Evolutionary conservation across 2,113 vertebrate genomes (phyloP).

Genomic region (Cebus imitator): DNA sequence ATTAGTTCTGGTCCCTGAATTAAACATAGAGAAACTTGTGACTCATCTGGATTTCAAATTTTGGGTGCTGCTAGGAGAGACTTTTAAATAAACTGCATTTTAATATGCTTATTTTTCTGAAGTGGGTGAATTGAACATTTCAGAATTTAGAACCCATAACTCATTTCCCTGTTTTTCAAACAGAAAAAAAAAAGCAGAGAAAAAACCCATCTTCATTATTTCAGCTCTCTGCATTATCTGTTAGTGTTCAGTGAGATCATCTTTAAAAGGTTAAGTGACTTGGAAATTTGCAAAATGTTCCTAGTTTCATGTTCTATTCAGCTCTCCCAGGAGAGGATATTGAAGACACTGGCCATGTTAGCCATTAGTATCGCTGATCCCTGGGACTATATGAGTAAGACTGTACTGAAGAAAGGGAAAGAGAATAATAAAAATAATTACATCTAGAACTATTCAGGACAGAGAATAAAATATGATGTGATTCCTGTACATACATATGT

Average conservation of each 20-base stretch:
- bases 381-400: neutral
- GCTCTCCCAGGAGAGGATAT: neutral
- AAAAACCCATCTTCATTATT: constrained; percentile 18
- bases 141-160: constrained; percentile 7
- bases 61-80: constrained; percentile 46
- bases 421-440: neutral
- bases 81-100: constrained; percentile 58
- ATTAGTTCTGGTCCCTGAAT: constrained; percentile 49
- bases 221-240: constrained; percentile 29
- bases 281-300: constrained; percentile 61
- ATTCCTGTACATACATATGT: neutral
- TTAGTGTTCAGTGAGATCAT: constrained; percentile 52
- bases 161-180: constrained; percentile 67
- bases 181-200: constrained; percentile 30
- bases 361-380: neutral
- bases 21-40: constrained; percentile 67
- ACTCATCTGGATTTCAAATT: constrained; percentile 69
- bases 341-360: neutral
- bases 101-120: constrained; percentile 70
- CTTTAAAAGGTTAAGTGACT: constrained; percentile 58
- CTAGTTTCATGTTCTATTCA: constrained; percentile 19
- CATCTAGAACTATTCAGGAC: neutral
- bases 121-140: constrained; percentile 47
- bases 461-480: neutral
- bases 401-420: neutral